Evolutionary conservation across 2,888 invertebrate species (phyloP).

Genomic region (Ophioninae sp.): DNA sequence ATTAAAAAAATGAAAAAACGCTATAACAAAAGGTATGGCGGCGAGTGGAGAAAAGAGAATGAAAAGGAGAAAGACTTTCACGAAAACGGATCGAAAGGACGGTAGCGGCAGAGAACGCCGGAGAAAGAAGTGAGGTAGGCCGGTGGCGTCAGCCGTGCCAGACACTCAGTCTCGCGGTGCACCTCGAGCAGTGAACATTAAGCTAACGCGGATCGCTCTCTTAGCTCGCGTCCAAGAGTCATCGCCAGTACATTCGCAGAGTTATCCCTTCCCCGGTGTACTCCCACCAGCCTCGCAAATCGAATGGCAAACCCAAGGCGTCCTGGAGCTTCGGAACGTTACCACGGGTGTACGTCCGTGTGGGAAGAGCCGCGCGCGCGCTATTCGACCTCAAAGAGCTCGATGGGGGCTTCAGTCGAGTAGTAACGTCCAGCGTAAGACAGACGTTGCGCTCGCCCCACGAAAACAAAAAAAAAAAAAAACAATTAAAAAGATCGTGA

Average conservation of each 20-base stretch:
- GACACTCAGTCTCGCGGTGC: constrained; percentile 80
- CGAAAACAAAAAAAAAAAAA: constrained; percentile 21
- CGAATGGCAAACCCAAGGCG: neutral
- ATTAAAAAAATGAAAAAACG: too few species aligned
- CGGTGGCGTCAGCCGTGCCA: constrained; percentile 69
- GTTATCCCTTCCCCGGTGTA: neutral
- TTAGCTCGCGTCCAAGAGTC: constrained; percentile 24
- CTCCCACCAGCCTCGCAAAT: constrained; percentile 1
- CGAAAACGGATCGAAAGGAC: neutral
- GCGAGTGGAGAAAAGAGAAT: constrained; percentile 1
- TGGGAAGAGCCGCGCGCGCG: constrained; percentile 17
- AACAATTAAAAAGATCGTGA: neutral
- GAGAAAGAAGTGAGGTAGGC: constrained; percentile 57
- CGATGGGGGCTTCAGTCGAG: constrained; percentile 36
- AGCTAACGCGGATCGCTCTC: constrained; percentile 8
- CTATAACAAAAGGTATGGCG: too few species aligned
- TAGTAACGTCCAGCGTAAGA: constrained; percentile 52
- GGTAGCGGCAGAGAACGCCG: constrained; percentile 20
- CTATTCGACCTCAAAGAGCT: constrained; percentile 2
- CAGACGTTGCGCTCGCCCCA: constrained; percentile 27
- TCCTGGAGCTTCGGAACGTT: constrained; percentile 24
- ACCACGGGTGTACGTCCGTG: constrained; percentile 6
- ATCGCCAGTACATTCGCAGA: constrained; percentile 17
- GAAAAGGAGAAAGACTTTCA: too few species aligned
- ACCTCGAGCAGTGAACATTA: constrained; percentile 68